These are phyloP conservation scores for Pterois miles DNA, from an alignment of 2,797 vertebrate genomes.

Conservation along the genomic window DNA sequence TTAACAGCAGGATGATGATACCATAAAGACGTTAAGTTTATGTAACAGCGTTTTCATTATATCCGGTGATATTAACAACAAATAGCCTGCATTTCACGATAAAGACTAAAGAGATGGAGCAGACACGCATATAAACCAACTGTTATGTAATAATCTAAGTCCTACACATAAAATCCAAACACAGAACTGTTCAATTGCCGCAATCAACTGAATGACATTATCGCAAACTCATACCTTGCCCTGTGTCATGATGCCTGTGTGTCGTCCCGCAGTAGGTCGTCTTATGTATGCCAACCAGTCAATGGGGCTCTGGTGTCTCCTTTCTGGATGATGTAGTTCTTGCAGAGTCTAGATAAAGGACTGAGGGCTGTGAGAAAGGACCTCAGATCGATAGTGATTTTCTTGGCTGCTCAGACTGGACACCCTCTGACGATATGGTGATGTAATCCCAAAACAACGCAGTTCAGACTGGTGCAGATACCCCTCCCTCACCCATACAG, in stretches of 20 bases:
- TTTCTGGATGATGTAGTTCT: conserved; percentile 2
- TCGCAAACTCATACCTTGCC: conserved; percentile 76
- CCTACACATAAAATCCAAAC: not conserved
- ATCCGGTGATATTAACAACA: not conserved
- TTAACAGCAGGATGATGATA: not conserved
- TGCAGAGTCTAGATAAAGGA: not conserved
- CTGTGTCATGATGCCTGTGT: conserved; percentile 78
- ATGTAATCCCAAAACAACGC: conserved; percentile 64
- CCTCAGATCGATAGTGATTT: conserved; percentile 1
- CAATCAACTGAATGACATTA: not conserved
- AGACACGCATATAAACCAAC: not conserved
- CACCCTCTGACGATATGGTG: conserved; percentile 55
- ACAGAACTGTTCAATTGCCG: not conserved
- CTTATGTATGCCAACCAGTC: conserved; percentile 13
- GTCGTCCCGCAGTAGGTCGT: conserved; percentile 17
- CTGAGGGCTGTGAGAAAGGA: not conserved
- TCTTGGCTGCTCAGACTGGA: conserved; percentile 42
- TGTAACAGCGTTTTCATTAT: no score
- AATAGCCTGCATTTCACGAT: not conserved
- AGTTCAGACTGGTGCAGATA: conserved; percentile 48
- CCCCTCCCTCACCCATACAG: conserved; percentile 68
- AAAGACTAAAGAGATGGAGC: not conserved
- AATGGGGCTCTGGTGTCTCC: conserved; percentile 16
- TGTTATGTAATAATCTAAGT: conserved; percentile 31
- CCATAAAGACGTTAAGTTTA: not conserved